Conservation (phyloP, 2,797 vertebrate genomes). For the Hydrophis major region DNA sequence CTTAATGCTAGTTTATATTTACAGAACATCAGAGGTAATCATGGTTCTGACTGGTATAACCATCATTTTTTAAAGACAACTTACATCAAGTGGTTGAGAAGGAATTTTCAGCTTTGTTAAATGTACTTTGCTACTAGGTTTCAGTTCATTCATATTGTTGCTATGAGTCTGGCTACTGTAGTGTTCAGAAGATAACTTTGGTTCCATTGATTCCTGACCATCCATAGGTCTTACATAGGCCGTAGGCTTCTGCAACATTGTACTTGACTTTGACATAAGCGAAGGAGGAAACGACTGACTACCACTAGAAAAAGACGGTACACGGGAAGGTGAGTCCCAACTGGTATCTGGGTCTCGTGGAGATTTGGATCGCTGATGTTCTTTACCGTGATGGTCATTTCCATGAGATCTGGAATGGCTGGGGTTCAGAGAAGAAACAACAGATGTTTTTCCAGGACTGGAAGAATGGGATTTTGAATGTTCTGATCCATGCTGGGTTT, state of each 20-base stretch:
- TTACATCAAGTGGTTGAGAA: constrained; percentile 90
- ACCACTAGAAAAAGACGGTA: constrained; percentile 87
- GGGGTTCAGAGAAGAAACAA: constrained; percentile 84
- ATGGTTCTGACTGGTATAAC: not conserved
- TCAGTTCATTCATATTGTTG: constrained; percentile 87
- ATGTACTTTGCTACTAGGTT: constrained; percentile 90
- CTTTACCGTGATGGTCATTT: constrained; percentile 89
- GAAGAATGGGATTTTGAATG: constrained; percentile 90
- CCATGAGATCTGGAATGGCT: constrained; percentile 85
- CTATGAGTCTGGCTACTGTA: constrained; percentile 87
- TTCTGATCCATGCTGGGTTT: constrained; percentile 91
- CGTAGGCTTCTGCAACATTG: constrained; percentile 97
- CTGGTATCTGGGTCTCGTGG: constrained; percentile 91
- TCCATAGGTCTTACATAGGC: constrained; percentile 99
- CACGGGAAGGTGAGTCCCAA: constrained; percentile 96
- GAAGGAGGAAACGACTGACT: constrained; percentile 93
- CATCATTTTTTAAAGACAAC: constrained; percentile 30
- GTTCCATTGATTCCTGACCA: constrained; percentile 94
- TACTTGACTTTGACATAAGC: constrained; percentile 91
- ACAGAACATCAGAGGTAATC: not conserved
- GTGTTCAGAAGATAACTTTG: constrained; percentile 89
- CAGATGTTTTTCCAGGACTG: constrained; percentile 81
- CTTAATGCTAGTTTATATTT: not conserved
- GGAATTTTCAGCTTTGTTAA: constrained; percentile 98
- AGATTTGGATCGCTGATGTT: constrained; percentile 91